Evolutionary conservation across 2,113 vertebrate species (phyloP), one percentile per base, ranked within the genome.

Genomic region (Mirza zaza): DNA sequence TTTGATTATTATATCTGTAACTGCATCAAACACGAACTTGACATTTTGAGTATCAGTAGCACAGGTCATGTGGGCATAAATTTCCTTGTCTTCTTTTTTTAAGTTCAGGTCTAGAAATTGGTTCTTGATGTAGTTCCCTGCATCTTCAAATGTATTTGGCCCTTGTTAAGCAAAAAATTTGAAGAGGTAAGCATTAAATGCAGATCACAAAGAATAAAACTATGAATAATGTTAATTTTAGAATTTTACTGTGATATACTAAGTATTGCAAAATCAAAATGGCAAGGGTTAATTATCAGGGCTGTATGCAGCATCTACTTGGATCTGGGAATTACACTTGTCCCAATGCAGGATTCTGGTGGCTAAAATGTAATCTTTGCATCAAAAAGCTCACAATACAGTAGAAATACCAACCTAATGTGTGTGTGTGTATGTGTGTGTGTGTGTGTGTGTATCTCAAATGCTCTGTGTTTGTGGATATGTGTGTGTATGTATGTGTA

Each of bases 1-100:
- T 97, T 99, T 99, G 98, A 99, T 99, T 95, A 99, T 99, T 96
- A 99, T 99, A 63, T 99, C 98, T 97, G 98, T 99, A 75, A 99
- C 98, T 52, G 98, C 98, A 97, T 99, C 98, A 96, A 99, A 99
- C 77, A 98, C 98, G 45, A 99, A 99, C 97, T 98, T 99, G 93
- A 99, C 98, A 70, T 99, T 99, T 89, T 99, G 98, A 0, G 98
- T 99, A 70, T 99, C 98, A 0, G 99, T 99, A 65, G 99, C 98
- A 57, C 98, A 99, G 23, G 99, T 99, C 98, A 99, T 93, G 75
- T 99, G 99, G 87, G 90, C 98, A 81, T 99, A 99, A 95, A 99
- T 98, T 96, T 99, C 99, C 81, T 99, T 99, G 79, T 98, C 98
- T 94, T 98, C 97, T 97, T 99, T 99, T 73, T 97, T 98, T 95